Base-by-base conservation (phyloP, 2,888 invertebrate genomes). In the Habrosyne pyritoides region DNA sequence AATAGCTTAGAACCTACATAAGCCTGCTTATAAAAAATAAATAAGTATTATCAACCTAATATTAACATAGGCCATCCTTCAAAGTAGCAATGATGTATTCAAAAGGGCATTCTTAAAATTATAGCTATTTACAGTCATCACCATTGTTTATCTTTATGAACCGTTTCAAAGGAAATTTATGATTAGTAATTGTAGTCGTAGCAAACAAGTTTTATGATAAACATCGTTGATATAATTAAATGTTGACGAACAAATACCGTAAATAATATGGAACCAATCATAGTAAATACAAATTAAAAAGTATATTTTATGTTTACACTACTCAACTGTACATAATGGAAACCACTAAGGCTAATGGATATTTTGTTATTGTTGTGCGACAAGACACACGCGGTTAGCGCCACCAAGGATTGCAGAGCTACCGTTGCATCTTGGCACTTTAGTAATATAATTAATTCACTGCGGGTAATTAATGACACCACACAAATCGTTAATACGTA, bases 341-440 rank as follows among this genome's bases (percentile, higher is more conserved):
- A 83, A 77, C 84, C 87, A 89, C 90, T 89, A 87, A 77, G 81
- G 88, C 90, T 93, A 93, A 93, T 93, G 93, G 91, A 92, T 91
- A 88, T 91, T 89, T 84, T 93, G 90, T 93, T 93, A 87, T 91
- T 89, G 81, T 88, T 86, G 79, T 78, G 86, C 82, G 91, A 91
- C 91, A 90, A 86, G 88, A 88, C 84, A 84, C 91, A 92, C 84
- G 71, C 87, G 89, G 90, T 79, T 87, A 92, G 90, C 91, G 91
- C 91, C 91, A 89, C 86, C 77, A 62, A 66, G 69, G 28, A 64
- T 52, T 70, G 50, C 60, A 70, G 60, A 18, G 21, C 21, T 53
- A 47, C 54, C 50, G 4, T 49, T 8, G 2, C 1, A 47, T 73
- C 66, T 83, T 84, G 86, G 84, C 81, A 78, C 71, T 84, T 77